phyloP scores from a whole-genome alignment of 2,797 vertebrate genomes.

The Tolypeutes matacus region DNA sequence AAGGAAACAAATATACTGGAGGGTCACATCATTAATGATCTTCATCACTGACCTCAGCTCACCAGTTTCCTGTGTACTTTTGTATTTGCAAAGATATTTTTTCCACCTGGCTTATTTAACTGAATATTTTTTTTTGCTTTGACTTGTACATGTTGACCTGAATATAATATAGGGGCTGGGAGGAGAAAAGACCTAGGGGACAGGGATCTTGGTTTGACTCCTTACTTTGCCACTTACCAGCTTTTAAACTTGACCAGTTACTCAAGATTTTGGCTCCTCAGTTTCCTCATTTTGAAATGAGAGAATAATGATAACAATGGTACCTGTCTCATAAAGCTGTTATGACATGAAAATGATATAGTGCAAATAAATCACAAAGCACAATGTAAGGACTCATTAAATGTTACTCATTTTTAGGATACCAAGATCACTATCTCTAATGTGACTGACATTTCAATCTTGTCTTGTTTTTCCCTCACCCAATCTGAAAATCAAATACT shows the following conservation, averaged over 20 bases:
- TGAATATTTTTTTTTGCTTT: slow-evolving; percentile 43
- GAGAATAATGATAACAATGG: not conserved
- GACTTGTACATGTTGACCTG: not conserved
- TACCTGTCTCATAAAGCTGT: not conserved
- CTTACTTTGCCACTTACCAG: not conserved
- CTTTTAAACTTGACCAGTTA: slow-evolving; percentile 35
- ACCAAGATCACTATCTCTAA: slow-evolving; percentile 2
- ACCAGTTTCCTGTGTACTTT: slow-evolving; percentile 45
- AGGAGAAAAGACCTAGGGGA: slow-evolving; percentile 19
- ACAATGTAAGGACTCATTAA: slow-evolving; percentile 35
- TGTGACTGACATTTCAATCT: slow-evolving; percentile 38
- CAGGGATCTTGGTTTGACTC: not conserved
- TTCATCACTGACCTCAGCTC: slow-evolving; percentile 26
- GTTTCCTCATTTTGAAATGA: slow-evolving; percentile 16
- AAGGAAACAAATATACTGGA: slow-evolving; percentile 24
- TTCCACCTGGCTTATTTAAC: not conserved
- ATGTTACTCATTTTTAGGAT: not conserved
- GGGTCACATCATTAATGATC: not conserved
- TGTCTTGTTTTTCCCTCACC: not conserved
- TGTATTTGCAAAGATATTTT: not conserved
- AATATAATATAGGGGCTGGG: not conserved
- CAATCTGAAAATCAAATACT: slow-evolving; percentile 33
- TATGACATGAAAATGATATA: not conserved
- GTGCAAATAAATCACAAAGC: slow-evolving; percentile 22
- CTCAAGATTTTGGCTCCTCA: not conserved